These are phyloP conservation scores for Epizoanthus rinbou DNA, from an alignment of 92 coral and sea anemone species.

Conservation along the genomic window DNA sequence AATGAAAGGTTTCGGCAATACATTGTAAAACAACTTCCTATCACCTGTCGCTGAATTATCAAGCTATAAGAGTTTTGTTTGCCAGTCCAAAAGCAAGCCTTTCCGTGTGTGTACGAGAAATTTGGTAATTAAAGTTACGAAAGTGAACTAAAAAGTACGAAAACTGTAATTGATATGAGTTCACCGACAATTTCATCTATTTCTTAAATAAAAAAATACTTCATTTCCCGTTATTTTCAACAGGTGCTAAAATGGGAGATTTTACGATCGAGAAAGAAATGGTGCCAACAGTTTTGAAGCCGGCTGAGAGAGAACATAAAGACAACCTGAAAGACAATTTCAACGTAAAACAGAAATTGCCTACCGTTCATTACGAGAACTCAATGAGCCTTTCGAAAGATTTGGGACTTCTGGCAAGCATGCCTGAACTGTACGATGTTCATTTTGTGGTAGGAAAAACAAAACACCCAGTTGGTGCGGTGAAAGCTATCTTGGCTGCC, in stretches of 20 bases:
- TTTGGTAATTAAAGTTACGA: not conserved
- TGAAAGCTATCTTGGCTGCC: slow-evolving; percentile 63
- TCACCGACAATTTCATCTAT: not conserved
- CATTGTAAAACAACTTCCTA: not conserved
- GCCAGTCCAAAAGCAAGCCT: not conserved
- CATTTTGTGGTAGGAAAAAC: slow-evolving; percentile 60
- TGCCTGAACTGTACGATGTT: slow-evolving; percentile 66
- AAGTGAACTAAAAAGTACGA: not conserved
- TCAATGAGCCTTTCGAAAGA: slow-evolving; percentile 54
- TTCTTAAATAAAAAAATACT: not conserved
- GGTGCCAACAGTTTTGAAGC: not conserved
- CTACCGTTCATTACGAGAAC: slow-evolving; percentile 38
- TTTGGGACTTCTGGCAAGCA: slow-evolving; percentile 58
- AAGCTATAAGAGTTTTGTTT: not conserved
- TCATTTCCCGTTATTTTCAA: not conserved
- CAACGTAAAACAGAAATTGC: slow-evolving; percentile 5
- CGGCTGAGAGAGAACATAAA: not conserved
- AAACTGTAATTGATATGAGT: not conserved
- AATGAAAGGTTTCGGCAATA: not conserved
- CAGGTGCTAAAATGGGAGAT: slow-evolving; percentile 11
- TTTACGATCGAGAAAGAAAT: slow-evolving; percentile 10
- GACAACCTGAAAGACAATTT: not conserved
- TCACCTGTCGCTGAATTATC: not conserved
- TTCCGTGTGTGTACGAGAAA: not conserved
- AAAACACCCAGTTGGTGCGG: slow-evolving; percentile 55